A percentile compares a stretch with the other conserved stretches of the same genome.
Evolutionary conservation across 1,140 invertebrate genomes (phyloP).

Genomic region (Penaeus chinensis): DNA sequence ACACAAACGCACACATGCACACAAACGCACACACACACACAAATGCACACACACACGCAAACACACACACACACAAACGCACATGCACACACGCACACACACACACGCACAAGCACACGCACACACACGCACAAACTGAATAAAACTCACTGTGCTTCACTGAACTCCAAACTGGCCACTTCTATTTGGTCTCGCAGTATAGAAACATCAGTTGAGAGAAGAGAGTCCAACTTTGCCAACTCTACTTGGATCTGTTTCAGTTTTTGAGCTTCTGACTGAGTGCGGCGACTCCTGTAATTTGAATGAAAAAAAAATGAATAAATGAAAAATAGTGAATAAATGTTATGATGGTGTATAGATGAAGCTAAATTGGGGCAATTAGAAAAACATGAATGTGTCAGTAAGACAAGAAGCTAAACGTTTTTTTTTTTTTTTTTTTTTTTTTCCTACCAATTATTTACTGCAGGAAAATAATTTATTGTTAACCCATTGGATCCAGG

Average conservation of each 20-base stretch:
- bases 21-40: too few species aligned
- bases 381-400: too few species aligned
- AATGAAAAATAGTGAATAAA: neutral
- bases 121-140: too few species aligned
- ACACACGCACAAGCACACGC: too few species aligned
- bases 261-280: slow-evolving; percentile 77
- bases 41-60: too few species aligned
- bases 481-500: too few species aligned
- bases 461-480: too few species aligned
- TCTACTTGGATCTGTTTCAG: slow-evolving; percentile 79
- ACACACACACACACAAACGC: too few species aligned
- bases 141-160: slow-evolving; percentile 69
- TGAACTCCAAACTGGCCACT: slow-evolving; percentile 77
- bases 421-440: neutral
- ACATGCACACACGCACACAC: too few species aligned
- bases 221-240: slow-evolving; percentile 76
- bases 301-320: neutral
- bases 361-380: too few species aligned
- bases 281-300: slow-evolving; percentile 76
- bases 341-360: neutral
- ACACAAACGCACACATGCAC: too few species aligned
- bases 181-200: slow-evolving; percentile 83
- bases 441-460: neutral
- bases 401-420: too few species aligned
- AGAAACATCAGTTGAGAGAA: slow-evolving; percentile 76